phyloP scores from a whole-genome alignment of 1,140 invertebrate genomes.

The Euglossa dilemma region DNA sequence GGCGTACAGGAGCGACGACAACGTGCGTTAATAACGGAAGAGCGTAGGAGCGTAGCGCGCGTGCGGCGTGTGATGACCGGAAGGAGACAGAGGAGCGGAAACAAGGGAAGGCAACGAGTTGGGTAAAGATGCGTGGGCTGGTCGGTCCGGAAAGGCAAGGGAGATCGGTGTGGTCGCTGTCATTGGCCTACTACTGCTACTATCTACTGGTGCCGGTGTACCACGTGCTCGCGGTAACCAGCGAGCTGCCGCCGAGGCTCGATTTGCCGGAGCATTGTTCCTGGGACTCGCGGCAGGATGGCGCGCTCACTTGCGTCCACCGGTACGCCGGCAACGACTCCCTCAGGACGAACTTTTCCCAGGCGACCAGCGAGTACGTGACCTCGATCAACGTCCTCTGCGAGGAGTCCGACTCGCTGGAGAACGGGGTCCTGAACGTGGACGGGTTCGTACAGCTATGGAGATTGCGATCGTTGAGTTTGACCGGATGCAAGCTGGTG shows the following conservation, averaged over 20 bases:
- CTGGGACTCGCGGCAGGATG: constrained; percentile 87
- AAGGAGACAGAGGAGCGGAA: constrained; percentile 44
- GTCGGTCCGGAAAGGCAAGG: constrained; percentile 53
- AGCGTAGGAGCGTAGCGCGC: neutral
- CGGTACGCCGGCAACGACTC: constrained; percentile 91
- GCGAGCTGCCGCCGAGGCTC: constrained; percentile 85
- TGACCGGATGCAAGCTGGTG: constrained; percentile 92
- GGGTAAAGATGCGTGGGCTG: constrained; percentile 70
- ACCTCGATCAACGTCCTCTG: constrained; percentile 90
- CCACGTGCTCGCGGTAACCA: constrained; percentile 79
- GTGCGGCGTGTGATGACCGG: constrained; percentile 41
- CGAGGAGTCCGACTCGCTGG: constrained; percentile 77
- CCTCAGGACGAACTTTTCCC: constrained; percentile 93
- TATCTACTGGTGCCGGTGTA: constrained; percentile 55
- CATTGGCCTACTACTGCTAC: constrained; percentile 64
- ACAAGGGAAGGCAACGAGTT: constrained; percentile 59
- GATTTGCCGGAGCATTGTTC: constrained; percentile 93
- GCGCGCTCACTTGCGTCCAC: constrained; percentile 89
- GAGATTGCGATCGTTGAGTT: constrained; percentile 88
- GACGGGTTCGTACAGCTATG: constrained; percentile 91
- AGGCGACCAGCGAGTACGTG: constrained; percentile 92
- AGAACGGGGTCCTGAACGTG: constrained; percentile 82
- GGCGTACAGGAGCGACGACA: constrained; percentile 34
- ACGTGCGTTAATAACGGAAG: constrained; percentile 20
- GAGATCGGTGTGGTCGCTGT: constrained; percentile 64